These are phyloP conservation scores for Lasioglossum albipes DNA, from an alignment of 1,140 invertebrate genomes.

Conservation along the genomic window DNA sequence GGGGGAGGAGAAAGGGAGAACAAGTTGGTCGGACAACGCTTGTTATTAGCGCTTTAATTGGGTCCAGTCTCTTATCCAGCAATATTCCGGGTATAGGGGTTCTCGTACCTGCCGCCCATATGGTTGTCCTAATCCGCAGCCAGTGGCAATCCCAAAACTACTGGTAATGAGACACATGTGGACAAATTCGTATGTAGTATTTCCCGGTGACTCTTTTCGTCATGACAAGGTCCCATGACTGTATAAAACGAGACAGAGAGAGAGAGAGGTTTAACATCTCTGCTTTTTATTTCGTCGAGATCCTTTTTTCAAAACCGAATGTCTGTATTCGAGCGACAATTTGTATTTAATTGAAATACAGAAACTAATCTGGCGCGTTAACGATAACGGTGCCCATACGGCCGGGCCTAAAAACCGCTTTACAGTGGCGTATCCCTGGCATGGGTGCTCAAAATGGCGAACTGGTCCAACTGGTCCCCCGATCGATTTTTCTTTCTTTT, in stretches of 20 bases:
- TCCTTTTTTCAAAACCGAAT: background rate
- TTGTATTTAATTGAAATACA: slow-evolving; percentile 6
- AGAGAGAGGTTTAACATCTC: background rate
- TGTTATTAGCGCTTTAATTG: slow-evolving; percentile 77
- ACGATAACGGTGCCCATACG: background rate
- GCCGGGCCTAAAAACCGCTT: slow-evolving; percentile 9
- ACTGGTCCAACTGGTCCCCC: slow-evolving; percentile 66
- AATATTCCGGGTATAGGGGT: slow-evolving; percentile 69
- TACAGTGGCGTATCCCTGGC: slow-evolving; percentile 18
- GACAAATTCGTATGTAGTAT: slow-evolving; percentile 14
- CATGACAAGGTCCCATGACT: too few species aligned
- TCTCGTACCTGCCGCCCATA: slow-evolving; percentile 70
- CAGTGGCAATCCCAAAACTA: slow-evolving; percentile 76
- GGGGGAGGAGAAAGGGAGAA: slow-evolving; percentile 27
- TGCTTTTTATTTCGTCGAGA: background rate
- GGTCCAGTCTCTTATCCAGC: slow-evolving; percentile 76
- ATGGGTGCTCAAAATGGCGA: slow-evolving; percentile 62
- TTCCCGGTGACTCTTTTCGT: slow-evolving; percentile 24
- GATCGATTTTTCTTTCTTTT: slow-evolving; percentile 51
- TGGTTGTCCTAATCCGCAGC: slow-evolving; percentile 75
- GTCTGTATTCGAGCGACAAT: background rate
- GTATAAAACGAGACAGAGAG: background rate
- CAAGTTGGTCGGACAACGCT: slow-evolving; percentile 66
- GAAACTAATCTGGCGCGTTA: background rate
- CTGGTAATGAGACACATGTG: slow-evolving; percentile 62